A percentile compares a stretch with the other conserved stretches of the same genome.
phyloP scores from a whole-genome alignment of 64 coral and sea anemone genomes.

The Stichodactyla mertensii region DNA sequence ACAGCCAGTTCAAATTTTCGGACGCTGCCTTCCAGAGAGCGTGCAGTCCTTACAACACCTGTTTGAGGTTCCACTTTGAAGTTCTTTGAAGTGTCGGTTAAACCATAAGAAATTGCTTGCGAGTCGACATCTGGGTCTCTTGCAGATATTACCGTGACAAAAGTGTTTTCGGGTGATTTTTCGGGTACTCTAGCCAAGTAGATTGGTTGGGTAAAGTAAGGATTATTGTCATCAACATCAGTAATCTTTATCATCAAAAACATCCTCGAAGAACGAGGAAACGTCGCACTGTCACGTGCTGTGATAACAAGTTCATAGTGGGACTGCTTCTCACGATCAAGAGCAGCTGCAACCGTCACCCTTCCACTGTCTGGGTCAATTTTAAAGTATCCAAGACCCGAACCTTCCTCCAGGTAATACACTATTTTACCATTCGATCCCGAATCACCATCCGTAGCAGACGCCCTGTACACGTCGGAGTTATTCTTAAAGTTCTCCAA shows the following conservation, averaged over 20 bases:
- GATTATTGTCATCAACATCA: conserved; percentile 59
- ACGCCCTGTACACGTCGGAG: conserved; percentile 12
- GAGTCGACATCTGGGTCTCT: conserved; percentile 25
- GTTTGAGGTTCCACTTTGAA: conserved; percentile 25
- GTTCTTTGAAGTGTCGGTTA: neutral
- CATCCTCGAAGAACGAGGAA: conserved; percentile 57
- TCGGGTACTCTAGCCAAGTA: conserved; percentile 58
- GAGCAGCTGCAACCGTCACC: conserved; percentile 28
- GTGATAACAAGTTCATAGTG: conserved; percentile 61
- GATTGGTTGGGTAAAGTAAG: conserved; percentile 63
- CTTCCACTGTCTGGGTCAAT: conserved; percentile 56
- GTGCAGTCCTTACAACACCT: conserved; percentile 28
- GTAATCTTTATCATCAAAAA: conserved; percentile 63
- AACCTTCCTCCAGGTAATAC: conserved; percentile 59
- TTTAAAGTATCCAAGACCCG: conserved; percentile 67
- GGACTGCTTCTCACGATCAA: conserved; percentile 60
- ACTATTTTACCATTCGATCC: conserved; percentile 42
- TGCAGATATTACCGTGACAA: conserved; percentile 44
- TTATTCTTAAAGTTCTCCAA: neutral
- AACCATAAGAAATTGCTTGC: conserved; percentile 1
- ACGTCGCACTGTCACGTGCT: conserved; percentile 69
- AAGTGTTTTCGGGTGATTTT: conserved; percentile 14
- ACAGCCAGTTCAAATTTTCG: conserved; percentile 16
- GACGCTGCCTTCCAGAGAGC: neutral
- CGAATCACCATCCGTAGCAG: conserved; percentile 51